These are phyloP conservation scores for Eurystomus gularis DNA, from an alignment of 2,113 vertebrate species.

Conservation along the genomic window DNA sequence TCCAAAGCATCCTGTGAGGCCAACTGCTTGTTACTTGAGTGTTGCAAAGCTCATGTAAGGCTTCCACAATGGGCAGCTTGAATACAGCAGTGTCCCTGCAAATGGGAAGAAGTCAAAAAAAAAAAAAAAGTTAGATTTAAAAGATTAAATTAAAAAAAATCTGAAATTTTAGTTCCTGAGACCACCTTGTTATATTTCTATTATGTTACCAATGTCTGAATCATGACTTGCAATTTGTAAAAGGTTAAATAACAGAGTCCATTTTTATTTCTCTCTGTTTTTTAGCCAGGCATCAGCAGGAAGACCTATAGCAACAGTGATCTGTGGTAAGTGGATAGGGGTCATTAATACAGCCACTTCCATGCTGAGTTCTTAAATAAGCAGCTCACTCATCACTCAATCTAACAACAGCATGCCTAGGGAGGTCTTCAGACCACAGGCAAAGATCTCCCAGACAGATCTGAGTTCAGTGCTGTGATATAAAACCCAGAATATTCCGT, in stretches of 20 bases:
- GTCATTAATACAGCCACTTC: background rate
- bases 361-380: slow-evolving; percentile 5
- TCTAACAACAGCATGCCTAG: background rate
- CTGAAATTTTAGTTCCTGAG: background rate
- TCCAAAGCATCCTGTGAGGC: background rate
- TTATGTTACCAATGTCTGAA: background rate
- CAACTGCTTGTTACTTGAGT: background rate
- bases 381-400: background rate
- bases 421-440: background rate
- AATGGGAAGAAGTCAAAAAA: background rate
- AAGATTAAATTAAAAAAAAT: background rate
- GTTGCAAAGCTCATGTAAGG: background rate
- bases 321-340: background rate
- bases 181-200: background rate
- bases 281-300: background rate
- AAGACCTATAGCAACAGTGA: background rate
- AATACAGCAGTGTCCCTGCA: background rate
- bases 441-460: background rate
- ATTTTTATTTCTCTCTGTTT: background rate
- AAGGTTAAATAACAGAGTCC: background rate
- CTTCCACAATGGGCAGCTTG: background rate
- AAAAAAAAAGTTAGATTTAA: background rate
- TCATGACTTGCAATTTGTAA: background rate
- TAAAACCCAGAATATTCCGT: background rate
- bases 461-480: background rate